Percentiles rank a stretch among this genome's conserved stretches.
Conservation (phyloP, 2,113 vertebrate genomes). For the Bubo bubo region DNA sequence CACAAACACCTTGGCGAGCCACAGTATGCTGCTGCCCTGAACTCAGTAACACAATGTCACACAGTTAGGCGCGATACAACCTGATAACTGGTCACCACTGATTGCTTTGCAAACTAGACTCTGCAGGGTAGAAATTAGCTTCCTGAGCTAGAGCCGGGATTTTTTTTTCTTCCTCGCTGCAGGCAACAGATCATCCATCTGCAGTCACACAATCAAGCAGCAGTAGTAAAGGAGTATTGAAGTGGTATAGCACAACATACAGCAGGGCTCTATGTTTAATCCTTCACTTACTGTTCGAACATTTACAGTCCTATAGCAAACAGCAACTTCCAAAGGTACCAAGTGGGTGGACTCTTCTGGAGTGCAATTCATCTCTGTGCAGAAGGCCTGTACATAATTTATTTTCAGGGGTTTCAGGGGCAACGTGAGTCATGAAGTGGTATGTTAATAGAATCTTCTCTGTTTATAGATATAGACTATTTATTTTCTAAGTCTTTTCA, state of each 20-base stretch:
- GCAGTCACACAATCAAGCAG: not conserved
- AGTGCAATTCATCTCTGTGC: conserved; percentile 10
- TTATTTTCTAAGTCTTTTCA: conserved; percentile 56
- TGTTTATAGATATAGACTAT: conserved; percentile 64
- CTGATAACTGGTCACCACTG: not conserved
- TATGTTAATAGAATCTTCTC: conserved; percentile 59
- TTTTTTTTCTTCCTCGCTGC: not conserved
- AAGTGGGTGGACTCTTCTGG: not conserved
- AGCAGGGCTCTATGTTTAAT: not conserved
- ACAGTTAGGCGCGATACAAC: not conserved
- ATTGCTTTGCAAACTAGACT: not conserved
- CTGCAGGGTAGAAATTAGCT: not conserved
- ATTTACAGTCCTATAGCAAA: not conserved
- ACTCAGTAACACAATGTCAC: not conserved
- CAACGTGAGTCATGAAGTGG: conserved; percentile 20
- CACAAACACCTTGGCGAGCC: not conserved
- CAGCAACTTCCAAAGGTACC: not conserved
- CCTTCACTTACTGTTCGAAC: not conserved
- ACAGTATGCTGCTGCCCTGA: not conserved
- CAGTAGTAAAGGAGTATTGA: not conserved
- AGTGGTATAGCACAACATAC: not conserved
- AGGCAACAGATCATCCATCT: not conserved
- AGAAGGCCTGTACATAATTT: not conserved
- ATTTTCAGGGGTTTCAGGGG: conserved; percentile 10
- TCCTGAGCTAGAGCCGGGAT: not conserved